phyloP scores from a whole-genome alignment of 2,113 vertebrate genomes.

The Eptesicus fuscus region DNA sequence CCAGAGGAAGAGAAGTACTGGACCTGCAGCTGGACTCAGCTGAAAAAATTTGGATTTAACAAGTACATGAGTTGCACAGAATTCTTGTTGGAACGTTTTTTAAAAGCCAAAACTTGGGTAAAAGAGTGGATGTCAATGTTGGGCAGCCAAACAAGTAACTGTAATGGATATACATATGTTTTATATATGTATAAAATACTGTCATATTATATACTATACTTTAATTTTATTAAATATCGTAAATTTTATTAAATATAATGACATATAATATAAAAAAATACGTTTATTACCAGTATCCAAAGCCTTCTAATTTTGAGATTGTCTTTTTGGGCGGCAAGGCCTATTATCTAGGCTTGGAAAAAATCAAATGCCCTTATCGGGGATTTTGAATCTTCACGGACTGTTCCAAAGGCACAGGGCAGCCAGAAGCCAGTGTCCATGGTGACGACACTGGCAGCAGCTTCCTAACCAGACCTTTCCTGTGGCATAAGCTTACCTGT shows the following conservation, averaged over 20 bases:
- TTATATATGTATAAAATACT: too few species aligned
- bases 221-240: neutral
- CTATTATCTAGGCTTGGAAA: neutral
- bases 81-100: neutral
- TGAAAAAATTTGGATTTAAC: neutral
- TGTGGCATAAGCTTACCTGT: neutral
- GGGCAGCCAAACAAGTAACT: neutral
- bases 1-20: neutral
- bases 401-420: neutral
- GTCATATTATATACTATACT: neutral
- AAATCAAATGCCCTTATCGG: neutral
- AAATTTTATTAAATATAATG: neutral
- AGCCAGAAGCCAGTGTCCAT: neutral
- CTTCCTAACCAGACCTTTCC: neutral
- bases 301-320: neutral
- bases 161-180: neutral
- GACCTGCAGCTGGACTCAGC: neutral
- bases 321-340: neutral
- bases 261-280: neutral
- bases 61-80: neutral
- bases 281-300: neutral
- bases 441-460: neutral
- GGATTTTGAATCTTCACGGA: neutral
- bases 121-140: neutral
- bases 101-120: neutral